These are phyloP conservation scores for Diarsia rubi DNA, from an alignment of 2,888 invertebrate species.

Conservation along the genomic window DNA sequence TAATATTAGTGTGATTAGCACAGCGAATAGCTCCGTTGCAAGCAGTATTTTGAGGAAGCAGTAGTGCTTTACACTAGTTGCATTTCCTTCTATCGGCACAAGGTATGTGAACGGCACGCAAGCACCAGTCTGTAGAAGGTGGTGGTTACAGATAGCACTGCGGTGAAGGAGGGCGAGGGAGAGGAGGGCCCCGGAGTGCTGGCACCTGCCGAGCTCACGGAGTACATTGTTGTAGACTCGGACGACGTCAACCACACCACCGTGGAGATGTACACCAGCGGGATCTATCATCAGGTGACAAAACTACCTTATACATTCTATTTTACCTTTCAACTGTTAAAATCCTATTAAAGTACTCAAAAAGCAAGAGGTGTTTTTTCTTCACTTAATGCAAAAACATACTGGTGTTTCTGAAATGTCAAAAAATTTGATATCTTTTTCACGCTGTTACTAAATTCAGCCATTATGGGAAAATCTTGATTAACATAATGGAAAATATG, in stretches of 20 bases:
- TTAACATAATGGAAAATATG: background rate
- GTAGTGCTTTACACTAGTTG: background rate
- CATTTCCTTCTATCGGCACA: background rate
- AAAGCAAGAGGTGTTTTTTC: background rate
- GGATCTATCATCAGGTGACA: slow-evolving; percentile 84
- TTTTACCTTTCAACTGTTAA: background rate
- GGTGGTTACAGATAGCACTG: slow-evolving; percentile 65
- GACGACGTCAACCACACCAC: slow-evolving; percentile 84
- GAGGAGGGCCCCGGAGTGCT: background rate
- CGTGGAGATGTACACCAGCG: slow-evolving; percentile 83
- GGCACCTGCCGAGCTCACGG: slow-evolving; percentile 73
- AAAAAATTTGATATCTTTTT: background rate
- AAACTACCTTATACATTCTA: background rate
- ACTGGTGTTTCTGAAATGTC: background rate
- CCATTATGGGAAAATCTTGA: background rate
- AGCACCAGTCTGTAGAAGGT: slow-evolving; percentile 49
- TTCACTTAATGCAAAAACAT: background rate
- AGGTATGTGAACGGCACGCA: background rate
- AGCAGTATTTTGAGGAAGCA: background rate
- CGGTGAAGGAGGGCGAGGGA: slow-evolving; percentile 42
- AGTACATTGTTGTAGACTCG: slow-evolving; percentile 86
- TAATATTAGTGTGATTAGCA: too few species aligned
- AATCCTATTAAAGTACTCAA: background rate
- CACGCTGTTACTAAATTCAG: background rate
- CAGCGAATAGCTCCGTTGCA: background rate